Percentiles rank a stretch among this genome's conserved stretches.
Conservation (phyloP, 2,888 invertebrate genomes). For the Ganaspis brasiliensis region DNA sequence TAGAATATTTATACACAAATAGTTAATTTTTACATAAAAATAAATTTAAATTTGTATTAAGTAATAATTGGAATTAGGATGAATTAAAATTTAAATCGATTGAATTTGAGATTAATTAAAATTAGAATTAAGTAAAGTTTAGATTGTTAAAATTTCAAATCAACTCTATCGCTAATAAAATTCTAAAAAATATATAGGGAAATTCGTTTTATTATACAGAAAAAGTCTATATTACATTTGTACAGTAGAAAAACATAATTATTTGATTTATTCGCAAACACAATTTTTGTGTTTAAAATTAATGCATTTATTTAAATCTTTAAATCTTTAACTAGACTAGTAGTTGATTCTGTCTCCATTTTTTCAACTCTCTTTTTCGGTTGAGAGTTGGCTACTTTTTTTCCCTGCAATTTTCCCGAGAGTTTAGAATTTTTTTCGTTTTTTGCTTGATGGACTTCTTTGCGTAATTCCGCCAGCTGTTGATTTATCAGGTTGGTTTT, state of each 20-base stretch:
- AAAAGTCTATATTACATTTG: conserved; percentile 16
- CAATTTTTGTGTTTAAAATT: conserved; percentile 18
- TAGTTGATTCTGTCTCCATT: conserved; percentile 54
- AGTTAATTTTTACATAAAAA: too few species aligned
- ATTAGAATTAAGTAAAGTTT: too few species aligned
- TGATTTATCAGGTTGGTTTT: conserved; percentile 74
- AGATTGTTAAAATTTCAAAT: too few species aligned
- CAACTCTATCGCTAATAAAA: too few species aligned
- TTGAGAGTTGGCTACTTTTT: conserved; percentile 7
- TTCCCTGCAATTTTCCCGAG: not conserved
- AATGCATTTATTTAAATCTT: conserved; percentile 56
- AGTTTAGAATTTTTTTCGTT: conserved; percentile 55
- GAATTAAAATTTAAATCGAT: too few species aligned
- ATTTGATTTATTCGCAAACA: not conserved
- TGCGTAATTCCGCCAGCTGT: conserved; percentile 73
- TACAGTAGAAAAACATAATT: conserved; percentile 8
- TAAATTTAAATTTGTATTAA: too few species aligned
- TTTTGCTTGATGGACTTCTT: conserved; percentile 67
- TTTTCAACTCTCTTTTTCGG: conserved; percentile 51
- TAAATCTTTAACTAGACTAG: conserved; percentile 59
- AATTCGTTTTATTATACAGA: too few species aligned
- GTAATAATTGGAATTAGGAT: too few species aligned
- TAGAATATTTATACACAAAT: too few species aligned
- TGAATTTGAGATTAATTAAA: too few species aligned
- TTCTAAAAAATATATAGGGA: too few species aligned